Base-by-base conservation (phyloP, 2,113 vertebrate genomes). In the Salvator merianae region DNA sequence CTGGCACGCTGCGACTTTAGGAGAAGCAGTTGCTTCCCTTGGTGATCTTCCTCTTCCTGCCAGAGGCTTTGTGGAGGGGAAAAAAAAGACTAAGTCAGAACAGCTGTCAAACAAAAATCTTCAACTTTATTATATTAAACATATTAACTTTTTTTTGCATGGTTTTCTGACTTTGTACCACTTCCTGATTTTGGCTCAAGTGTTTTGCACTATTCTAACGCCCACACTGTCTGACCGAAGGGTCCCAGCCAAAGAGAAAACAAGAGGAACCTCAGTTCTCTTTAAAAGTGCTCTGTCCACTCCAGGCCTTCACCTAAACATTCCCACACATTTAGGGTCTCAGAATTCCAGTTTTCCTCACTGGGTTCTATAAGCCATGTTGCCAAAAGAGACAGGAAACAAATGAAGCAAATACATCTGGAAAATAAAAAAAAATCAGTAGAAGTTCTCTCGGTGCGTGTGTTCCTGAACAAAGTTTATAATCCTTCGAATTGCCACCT, bases 91-190 rank as follows among this genome's bases (percentile, higher is more conserved):
- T 24, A 5, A 68, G 5, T 8, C 8, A 59, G n/a, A 43, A 65
- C 6, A 43, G 43, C 26, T n/a, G n/a, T 24, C 24, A 40, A 40
- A 66, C 1, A 4, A 30, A 40, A 66, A 5, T n/a, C 30, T 47
- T n/a, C n/a, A n/a, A n/a, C n/a, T 43, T 79, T 79, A 79, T 32
- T 79, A 47, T 50, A 47, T 43, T 24, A 79, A 79, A 68, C 20
- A 66, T 47, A 1, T 24, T 18, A 43, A 63, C 50, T 55, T 62
- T 59, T 59, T 40, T n/a, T 10, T 34, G n/a, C 24, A 50, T 32
- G 47, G 14, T 4, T 68, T 68, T 32, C 18, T 59, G 55, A n/a
- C n/a, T n/a, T 10, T 34, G n/a, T 32, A 50, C 38, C 47, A 4
- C 4, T 68, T 68, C 24, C 18, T 59, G 55, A 20, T 20, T 16